Evolutionary conservation across 2,888 invertebrate species (phyloP).

Genomic region (Miltochrista miniata): DNA sequence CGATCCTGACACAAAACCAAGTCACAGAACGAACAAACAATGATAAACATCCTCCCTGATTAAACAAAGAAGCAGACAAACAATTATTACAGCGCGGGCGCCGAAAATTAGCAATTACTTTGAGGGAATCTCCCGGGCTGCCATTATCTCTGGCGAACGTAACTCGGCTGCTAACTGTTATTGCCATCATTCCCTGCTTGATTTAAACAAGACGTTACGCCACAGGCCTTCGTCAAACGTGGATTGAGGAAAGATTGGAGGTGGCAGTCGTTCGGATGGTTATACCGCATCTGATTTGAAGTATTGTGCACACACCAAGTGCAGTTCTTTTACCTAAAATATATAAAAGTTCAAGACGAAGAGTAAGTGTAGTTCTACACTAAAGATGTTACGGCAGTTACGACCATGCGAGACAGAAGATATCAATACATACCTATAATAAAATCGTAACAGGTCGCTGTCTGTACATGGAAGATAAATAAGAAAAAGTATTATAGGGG

Average conservation of each 20-base stretch:
- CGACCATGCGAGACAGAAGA: no score
- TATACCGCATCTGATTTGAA: not conserved
- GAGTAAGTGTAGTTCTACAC: no score
- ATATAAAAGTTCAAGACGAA: no score
- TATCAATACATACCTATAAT: no score
- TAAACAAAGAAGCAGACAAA: slow-evolving; percentile 65
- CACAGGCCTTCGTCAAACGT: slow-evolving; percentile 46
- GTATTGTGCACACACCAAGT: no score
- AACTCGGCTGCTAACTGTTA: slow-evolving; percentile 75
- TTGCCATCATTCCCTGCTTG: slow-evolving; percentile 75
- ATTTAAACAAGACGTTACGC: slow-evolving; percentile 77
- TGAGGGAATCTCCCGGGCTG: slow-evolving; percentile 65
- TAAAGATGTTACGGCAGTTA: no score
- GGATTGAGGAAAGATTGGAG: slow-evolving; percentile 16
- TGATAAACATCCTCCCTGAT: slow-evolving; percentile 22
- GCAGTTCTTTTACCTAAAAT: no score
- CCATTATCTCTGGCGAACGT: slow-evolving; percentile 69
- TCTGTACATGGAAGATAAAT: no score
- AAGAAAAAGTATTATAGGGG: no score
- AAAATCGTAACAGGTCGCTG: no score
- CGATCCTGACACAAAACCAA: not conserved
- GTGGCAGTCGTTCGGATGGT: slow-evolving; percentile 10
- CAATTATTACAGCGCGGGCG: slow-evolving; percentile 59
- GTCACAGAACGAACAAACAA: slow-evolving; percentile 4
- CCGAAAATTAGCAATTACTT: slow-evolving; percentile 77